Base-by-base conservation (phyloP, 1,140 invertebrate species). In the Hydropsyche tenuis region DNA sequence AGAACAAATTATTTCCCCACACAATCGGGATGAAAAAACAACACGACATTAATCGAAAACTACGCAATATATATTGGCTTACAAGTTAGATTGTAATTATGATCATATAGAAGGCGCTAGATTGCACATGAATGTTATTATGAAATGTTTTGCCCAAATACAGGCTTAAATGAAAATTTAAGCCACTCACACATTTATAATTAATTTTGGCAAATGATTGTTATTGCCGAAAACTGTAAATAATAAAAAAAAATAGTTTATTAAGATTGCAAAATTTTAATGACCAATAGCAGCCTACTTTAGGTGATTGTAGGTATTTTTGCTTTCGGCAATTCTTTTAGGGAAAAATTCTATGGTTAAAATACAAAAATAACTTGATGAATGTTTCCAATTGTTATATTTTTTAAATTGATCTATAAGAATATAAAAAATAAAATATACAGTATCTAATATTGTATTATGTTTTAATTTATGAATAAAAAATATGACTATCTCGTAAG, bases 251-350 rank as follows among this genome's bases (percentile, higher is more conserved):
- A 79, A 80, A 81, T 82, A 80, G 69, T 62, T 80, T 79, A 80
- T 81, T 78, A 77, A 79, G 79, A 79, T 82, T 83, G 80, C 80
- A 77, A 82, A 79, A 79, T 25, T 84, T 83, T 82, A 80, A 83
- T 84, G 83, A 85, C 81, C 82, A 84, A 84, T 80, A 80, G 79
- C 68, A 80, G 76, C 76, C 76, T 81, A 78, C 73, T 78, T 65
- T 82, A 80, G 80, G 77, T 78, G 76, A 79, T 74, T 78, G 77
- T 81, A 82, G 78, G 78, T 76, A 78, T 80, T 79, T 81, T 83
- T 81, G 71, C 74, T 72, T 73, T 65, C 60, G 65, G 53, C 42
- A 63, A 56, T 72, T 64, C 37, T 60, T 42, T 72, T 63, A 64
- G 70, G 22, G 69, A 51, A 73, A 72, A 68, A 51, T 53, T 73